These are phyloP conservation scores for Planiliza haematocheilus DNA, from an alignment of 2,113 vertebrate species.

Conservation along the genomic window DNA sequence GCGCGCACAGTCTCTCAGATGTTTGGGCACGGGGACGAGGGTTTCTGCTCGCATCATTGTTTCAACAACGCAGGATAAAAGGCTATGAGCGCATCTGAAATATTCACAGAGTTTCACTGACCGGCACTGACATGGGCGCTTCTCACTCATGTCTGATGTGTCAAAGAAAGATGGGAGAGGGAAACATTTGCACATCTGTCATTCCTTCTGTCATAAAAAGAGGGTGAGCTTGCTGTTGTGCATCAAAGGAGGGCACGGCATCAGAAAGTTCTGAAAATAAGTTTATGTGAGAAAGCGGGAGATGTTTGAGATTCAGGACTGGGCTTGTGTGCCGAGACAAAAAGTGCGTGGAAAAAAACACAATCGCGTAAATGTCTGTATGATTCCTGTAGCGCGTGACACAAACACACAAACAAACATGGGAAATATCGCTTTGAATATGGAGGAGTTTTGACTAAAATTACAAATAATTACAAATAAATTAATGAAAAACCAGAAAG, in stretches of 20 bases:
- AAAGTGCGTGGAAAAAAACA: background rate
- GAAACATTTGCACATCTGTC: constrained; percentile 65
- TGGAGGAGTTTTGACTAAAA: background rate
- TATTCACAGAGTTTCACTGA: constrained; percentile 42
- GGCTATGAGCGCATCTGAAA: constrained; percentile 29
- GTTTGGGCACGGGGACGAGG: constrained; percentile 8
- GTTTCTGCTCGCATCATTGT: constrained; percentile 66
- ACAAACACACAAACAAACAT: background rate
- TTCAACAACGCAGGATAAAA: constrained; percentile 63
- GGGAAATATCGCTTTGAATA: background rate
- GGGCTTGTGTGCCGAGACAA: background rate
- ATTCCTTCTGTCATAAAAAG: constrained; percentile 46
- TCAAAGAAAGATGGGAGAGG: constrained; percentile 43
- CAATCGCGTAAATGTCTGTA: background rate
- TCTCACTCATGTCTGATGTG: constrained; percentile 18
- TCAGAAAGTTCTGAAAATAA: constrained; percentile 40
- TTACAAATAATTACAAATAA: background rate
- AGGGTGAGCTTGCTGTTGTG: constrained; percentile 28
- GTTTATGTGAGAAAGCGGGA: constrained; percentile 22
- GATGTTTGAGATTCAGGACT: constrained; percentile 29
- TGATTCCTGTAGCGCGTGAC: background rate
- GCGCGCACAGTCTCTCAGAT: constrained; percentile 61
- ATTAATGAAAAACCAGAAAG: background rate
- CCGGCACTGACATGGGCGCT: constrained; percentile 26
- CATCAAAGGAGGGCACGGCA: constrained; percentile 46